A percentile compares a stretch with the other conserved stretches of the same genome.
phyloP scores from a whole-genome alignment of 2,888 invertebrate species.

The Ellobium chinense region DNA sequence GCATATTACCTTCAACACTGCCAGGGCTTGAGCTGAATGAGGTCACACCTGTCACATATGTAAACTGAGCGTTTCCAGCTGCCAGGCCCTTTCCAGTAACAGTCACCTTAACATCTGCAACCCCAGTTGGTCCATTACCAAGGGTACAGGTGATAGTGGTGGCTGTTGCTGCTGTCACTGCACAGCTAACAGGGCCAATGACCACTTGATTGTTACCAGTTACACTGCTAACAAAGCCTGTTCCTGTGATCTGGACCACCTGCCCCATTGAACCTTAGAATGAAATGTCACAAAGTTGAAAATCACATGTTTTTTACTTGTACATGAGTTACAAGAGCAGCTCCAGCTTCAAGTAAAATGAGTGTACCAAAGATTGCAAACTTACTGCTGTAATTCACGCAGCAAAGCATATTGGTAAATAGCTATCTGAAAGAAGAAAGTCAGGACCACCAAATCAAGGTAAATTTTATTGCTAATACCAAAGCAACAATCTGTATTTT shows the following conservation, averaged over 20 bases:
- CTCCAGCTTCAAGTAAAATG: no score
- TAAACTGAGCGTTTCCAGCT: conserved; percentile 38
- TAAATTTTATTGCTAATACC: no score
- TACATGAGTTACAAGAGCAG: no score
- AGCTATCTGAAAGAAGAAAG: no score
- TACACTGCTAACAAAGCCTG: conserved; percentile 47
- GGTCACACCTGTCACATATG: conserved; percentile 54
- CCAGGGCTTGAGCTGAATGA: conserved; percentile 57
- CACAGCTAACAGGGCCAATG: conserved; percentile 52
- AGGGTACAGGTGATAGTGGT: conserved; percentile 51
- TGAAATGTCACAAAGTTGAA: no score
- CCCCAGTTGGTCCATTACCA: conserved; percentile 48
- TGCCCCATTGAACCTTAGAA: conserved; percentile 36
- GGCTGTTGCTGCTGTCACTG: conserved; percentile 39
- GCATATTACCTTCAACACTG: no score
- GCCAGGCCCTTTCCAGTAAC: conserved; percentile 52
- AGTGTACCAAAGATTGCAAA: no score
- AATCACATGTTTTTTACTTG: no score
- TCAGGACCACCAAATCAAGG: no score
- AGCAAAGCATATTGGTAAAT: no score
- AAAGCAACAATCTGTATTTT: no score
- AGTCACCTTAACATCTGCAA: conserved; percentile 41
- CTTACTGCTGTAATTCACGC: no score
- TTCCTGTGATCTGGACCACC: conserved; percentile 51
- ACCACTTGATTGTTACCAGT: conserved; percentile 43